Conservation (phyloP, 2,113 vertebrate species). For the Festucalex cinctus region DNA sequence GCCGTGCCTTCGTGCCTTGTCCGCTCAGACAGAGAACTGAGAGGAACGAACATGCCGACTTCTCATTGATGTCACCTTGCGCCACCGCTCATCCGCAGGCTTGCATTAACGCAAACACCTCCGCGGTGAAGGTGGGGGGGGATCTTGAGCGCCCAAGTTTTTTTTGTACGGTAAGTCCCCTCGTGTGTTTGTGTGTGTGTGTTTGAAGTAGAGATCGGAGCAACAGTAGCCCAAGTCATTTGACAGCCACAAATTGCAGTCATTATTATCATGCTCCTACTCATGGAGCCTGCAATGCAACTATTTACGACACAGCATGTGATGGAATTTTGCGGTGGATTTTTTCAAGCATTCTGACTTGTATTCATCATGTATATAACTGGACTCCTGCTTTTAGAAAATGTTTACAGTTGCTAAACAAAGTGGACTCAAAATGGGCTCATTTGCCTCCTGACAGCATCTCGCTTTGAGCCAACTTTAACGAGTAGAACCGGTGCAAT, state of each 20-base stretch:
- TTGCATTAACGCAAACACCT: not conserved
- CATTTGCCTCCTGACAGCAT: not conserved
- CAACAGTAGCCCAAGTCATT: no score
- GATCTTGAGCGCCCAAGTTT: no score
- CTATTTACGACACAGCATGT: not conserved
- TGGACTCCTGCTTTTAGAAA: no score
- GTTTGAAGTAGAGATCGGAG: no score
- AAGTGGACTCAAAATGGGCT: no score
- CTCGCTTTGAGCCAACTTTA: not conserved
- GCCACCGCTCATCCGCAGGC: not conserved
- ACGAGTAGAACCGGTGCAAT: not conserved
- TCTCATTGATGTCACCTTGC: slow-evolving; percentile 16
- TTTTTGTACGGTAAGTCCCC: not conserved
- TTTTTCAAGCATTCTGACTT: no score
- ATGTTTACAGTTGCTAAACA: no score
- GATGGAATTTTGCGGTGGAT: no score
- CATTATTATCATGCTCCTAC: not conserved
- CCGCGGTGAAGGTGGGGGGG: no score
- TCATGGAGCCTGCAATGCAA: not conserved
- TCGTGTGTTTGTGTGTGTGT: no score
- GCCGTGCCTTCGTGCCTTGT: slow-evolving; percentile 17
- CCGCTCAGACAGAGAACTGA: slow-evolving; percentile 10
- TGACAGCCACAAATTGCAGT: not conserved
- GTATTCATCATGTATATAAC: no score
- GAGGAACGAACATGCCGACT: slow-evolving; percentile 37